Conservation (phyloP, 64 coral and sea anemone genomes). For the Dendrophyllia cribrosa region DNA sequence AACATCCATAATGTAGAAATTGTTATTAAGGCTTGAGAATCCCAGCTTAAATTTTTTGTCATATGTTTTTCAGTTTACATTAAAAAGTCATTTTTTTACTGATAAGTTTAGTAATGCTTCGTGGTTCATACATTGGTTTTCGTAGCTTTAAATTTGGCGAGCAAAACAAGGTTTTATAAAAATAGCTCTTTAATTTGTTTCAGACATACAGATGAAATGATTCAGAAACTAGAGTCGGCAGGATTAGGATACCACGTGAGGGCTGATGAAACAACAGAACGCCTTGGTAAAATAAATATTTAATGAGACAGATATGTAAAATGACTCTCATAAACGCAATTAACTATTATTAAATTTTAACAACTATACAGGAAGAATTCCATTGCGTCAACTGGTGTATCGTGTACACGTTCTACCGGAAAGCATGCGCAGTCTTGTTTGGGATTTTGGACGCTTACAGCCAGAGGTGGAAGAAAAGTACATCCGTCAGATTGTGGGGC, state of each 20-base stretch:
- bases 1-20: no score
- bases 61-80: no score
- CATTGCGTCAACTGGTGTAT: conserved; percentile 83
- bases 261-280: conserved; percentile 62
- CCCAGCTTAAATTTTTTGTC: no score
- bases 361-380: conserved; percentile 43
- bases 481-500: conserved; percentile 66
- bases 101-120: no score
- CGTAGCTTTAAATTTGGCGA: background rate
- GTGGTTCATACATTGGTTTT: no score
- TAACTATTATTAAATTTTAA: background rate
- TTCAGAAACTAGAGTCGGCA: conserved; percentile 78
- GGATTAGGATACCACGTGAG: conserved; percentile 76
- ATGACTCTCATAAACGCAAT: background rate
- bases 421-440: conserved; percentile 79
- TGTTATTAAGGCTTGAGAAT: no score
- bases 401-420: conserved; percentile 76
- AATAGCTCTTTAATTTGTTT: background rate
- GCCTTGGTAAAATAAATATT: conserved; percentile 46
- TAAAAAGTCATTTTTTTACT: no score
- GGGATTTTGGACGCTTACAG: conserved; percentile 83
- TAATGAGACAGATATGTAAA: background rate
- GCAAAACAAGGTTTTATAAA: background rate
- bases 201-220: conserved; percentile 71
- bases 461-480: conserved; percentile 71